Base-by-base conservation (phyloP, 2,797 vertebrate species). In the Lycodopsis pacificus region DNA sequence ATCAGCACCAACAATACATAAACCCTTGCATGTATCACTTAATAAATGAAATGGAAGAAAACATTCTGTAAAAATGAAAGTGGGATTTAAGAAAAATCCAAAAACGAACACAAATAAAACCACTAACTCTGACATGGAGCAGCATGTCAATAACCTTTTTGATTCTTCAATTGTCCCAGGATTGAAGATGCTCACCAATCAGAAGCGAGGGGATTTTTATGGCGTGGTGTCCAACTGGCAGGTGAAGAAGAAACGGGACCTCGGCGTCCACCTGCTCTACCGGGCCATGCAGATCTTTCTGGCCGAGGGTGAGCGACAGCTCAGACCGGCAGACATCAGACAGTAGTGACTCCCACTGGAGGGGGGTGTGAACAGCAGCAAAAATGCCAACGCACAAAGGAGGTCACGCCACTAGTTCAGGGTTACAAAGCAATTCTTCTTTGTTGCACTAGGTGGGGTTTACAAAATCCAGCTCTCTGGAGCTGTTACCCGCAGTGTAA, bases 281-380 rank as follows among this genome's bases (percentile, higher is more conserved):
- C 86, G 96, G 0, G 95, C 96, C 70, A 95, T 98, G 95, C 94
- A 95, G 81, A 95, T 98, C 90, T 97, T 98, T 82, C 91, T 98
- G 91, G 97, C 96, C 0, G 97, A 99, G 86, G 97, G 97, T 0
- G 96, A 98, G 76, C 86, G 96, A 58, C 96, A 98, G 86, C 95
- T 98, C 64, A 87, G 95, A 15, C 97, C 97, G 0, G 87, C 89
- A 0, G 96, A 98, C 77, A 96, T 98, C 81, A 89, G 93, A 68
- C 89, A 91, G 81, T 93, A 89, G 77, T 40, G 59, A 78, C 34
- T 49, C 61, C 62, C 3, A 6, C 48, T 40, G n/a, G 4, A 10
- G 5, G 25, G n/a, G 20, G 3, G 19, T 13, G 3, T 34, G 44
- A 73, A 68, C 53, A 62, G 36, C 76, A 76, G 42, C 22, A n/a